These are phyloP conservation scores for Scaptomyza tumidula DNA, from an alignment of 2,888 invertebrate genomes.

Conservation along the genomic window DNA sequence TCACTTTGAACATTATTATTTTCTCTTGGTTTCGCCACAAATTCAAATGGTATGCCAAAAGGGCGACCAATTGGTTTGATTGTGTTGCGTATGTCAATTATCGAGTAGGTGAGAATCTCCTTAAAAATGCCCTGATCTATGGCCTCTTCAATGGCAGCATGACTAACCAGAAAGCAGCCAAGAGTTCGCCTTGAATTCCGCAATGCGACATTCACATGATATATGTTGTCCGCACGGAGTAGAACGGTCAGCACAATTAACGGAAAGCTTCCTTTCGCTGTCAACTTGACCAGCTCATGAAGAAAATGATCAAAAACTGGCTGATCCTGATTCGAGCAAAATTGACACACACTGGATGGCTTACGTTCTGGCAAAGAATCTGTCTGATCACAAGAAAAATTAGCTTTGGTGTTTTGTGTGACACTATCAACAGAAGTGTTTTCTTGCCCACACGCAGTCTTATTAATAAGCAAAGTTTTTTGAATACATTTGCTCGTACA, in stretches of 20 bases:
- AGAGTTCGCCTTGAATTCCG: conserved; percentile 39
- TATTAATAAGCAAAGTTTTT: background rate
- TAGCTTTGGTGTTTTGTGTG: background rate
- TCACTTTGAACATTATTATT: rapidly evolving
- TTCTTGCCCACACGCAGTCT: background rate
- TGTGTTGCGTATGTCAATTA: conserved; percentile 40
- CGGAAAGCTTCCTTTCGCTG: conserved; percentile 19
- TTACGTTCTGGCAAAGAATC: background rate
- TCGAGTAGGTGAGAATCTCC: conserved; percentile 53
- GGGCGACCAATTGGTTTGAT: conserved; percentile 10
- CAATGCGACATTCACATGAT: conserved; percentile 69
- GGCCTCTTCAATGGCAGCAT: conserved; percentile 59
- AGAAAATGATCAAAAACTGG: conserved; percentile 30
- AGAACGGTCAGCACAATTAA: conserved; percentile 60
- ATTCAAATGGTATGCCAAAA: conserved; percentile 43
- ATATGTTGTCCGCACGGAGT: conserved; percentile 59
- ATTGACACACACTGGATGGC: conserved; percentile 37
- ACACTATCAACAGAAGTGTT: background rate
- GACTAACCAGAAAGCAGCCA: conserved; percentile 66
- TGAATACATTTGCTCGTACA: background rate
- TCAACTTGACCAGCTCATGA: conserved; percentile 22
- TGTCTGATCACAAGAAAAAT: background rate
- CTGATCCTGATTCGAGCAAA: conserved; percentile 34
- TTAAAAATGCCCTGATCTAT: conserved; percentile 49
- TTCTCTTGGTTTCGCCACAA: background rate